These are phyloP conservation scores for Gephyroberyx darwinii DNA, from an alignment of 2,797 vertebrate species.

Conservation along the genomic window DNA sequence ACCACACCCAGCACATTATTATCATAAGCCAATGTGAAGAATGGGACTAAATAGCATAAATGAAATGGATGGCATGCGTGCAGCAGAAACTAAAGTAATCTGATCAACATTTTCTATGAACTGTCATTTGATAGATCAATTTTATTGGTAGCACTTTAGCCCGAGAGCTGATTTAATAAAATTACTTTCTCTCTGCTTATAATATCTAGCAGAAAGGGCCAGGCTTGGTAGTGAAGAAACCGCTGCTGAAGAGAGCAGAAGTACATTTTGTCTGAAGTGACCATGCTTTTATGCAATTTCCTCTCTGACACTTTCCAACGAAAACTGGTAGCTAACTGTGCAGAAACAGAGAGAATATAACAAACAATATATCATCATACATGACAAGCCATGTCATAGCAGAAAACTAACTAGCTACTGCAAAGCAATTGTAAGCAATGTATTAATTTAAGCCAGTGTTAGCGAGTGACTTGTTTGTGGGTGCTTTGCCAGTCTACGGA, in stretches of 20 bases:
- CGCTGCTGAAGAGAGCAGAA: conserved; percentile 6
- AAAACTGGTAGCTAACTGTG: conserved; percentile 8
- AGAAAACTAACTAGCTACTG: too few relatives aligned
- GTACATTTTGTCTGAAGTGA: not conserved
- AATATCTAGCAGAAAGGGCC: not conserved
- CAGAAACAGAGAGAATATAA: conserved; percentile 3
- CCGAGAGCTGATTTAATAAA: not conserved
- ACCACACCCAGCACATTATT: not conserved
- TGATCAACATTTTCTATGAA: not conserved
- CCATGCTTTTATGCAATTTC: not conserved
- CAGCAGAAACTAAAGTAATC: conserved; percentile 1
- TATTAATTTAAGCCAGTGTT: not conserved
- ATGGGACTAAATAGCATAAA: not conserved
- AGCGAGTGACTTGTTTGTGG: not conserved
- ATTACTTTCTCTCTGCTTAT: not conserved
- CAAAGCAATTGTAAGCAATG: too few relatives aligned
- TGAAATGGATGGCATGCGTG: not conserved
- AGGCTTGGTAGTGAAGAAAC: not conserved
- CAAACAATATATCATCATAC: not conserved
- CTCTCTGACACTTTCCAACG: not conserved
- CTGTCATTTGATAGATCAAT: conserved; percentile 16
- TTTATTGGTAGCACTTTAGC: not conserved
- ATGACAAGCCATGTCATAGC: too few relatives aligned
- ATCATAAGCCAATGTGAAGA: not conserved
- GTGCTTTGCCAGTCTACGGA: not conserved